Evolutionary conservation across 2,888 invertebrate genomes (phyloP), one percentile per base, ranked within the genome.

Genomic region (Mermis nigrescens): DNA sequence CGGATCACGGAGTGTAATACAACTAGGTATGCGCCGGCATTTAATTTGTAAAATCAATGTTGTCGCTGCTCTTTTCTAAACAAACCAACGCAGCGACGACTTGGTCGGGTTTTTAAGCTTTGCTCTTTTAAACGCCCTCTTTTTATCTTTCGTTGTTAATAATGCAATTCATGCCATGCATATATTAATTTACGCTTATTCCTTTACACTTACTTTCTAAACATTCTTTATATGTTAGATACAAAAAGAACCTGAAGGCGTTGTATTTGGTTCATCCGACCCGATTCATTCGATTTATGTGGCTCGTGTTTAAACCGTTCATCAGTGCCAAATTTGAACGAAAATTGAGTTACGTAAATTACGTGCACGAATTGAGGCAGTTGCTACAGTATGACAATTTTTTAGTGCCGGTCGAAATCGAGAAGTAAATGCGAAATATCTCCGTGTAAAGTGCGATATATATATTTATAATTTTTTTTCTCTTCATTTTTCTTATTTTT

Each of bases 191-290:
- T n/a, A n/a, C n/a, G n/a, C n/a, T n/a, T n/a, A n/a, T n/a, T n/a
- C n/a, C n/a, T n/a, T n/a, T n/a, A n/a, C n/a, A n/a, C n/a, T n/a
- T n/a, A n/a, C n/a, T n/a, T n/a, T n/a, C n/a, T n/a, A n/a, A n/a
- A n/a, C n/a, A 46, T 61, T 55, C 31, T 60, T 51, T 31, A n/a
- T 27, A 56, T 60, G 63, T 31, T 59, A 79, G 78, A 64, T 99
- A 95, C 77, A 94, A 95, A 77, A 99, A 99, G 76, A 98, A 99
- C 75, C 78, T 98, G 46, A 98, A 99, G 76, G 92, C 92, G 27
- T 77, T 99, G 61, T 98, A 92, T 77, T 80, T 99, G 69, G 95
- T 99, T 55, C 98, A 99, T 77, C 98, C 98, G 57, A 95, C 95
- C 24, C 86, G 85, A 75, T 92, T 98, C 72, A 88, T 99, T 68